A percentile compares a stretch with the other conserved stretches of the same genome.
Evolutionary conservation across 2,888 invertebrate species (phyloP).

Genomic region (Alsophila aescularia): DNA sequence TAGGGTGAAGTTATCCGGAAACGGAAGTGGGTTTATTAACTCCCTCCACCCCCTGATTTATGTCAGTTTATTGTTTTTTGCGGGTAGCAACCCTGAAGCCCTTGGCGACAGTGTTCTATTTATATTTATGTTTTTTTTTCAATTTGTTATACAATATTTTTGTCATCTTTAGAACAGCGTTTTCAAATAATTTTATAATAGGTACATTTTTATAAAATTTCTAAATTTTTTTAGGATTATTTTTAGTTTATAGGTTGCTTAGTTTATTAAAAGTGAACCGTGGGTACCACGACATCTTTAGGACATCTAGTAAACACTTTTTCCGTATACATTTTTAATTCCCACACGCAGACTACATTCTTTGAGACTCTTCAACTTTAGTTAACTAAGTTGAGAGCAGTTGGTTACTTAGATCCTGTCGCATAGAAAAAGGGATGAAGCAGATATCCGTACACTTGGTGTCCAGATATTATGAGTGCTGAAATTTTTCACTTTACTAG

Average conservation of each 20-base stretch:
- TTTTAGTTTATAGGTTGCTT: no score
- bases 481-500: background rate
- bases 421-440: conserved; percentile 28
- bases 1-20: conserved; percentile 41
- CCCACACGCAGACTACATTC: conserved; percentile 6
- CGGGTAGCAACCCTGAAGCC: conserved; percentile 38
- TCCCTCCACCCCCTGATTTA: conserved; percentile 65
- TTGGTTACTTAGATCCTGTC: conserved; percentile 23
- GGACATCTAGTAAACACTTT: background rate
- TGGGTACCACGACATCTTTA: background rate
- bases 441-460: background rate
- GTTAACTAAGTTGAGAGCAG: conserved; percentile 17
- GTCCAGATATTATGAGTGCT: background rate
- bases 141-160: conserved; percentile 2
- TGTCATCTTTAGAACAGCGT: no score
- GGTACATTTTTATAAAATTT: no score
- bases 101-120: conserved; percentile 43
- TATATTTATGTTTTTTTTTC: conserved; percentile 15
- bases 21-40: conserved; percentile 67
- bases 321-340: background rate
- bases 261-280: no score
- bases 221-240: no score
- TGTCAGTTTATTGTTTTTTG: conserved; percentile 72
- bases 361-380: conserved; percentile 17
- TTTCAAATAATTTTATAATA: no score